Evolutionary conservation across 2,888 invertebrate species (phyloP), one percentile per base, ranked within the genome.

Genomic region (Mesodorylaimus sp.): DNA sequence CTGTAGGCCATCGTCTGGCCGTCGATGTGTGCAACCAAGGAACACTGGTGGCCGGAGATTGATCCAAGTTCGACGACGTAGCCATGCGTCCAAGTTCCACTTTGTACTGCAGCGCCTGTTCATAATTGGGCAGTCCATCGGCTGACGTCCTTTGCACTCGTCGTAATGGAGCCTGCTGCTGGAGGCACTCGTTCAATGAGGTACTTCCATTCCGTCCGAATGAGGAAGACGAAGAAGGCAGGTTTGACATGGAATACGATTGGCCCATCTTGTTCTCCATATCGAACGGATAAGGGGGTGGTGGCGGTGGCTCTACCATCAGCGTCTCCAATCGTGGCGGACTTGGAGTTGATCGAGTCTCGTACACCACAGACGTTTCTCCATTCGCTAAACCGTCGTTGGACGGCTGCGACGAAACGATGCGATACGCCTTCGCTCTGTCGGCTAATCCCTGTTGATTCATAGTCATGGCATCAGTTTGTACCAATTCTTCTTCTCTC

Each of bases 1-100:
- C 27, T 27, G 44, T 43, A 7, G 44, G 44, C 44, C 44, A 43
- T 10, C 44, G 24, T 43, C 21, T 39, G n/a, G 10, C n/a, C n/a
- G n/a, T n/a, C n/a, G n/a, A n/a, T n/a, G n/a, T n/a, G n/a, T n/a
- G n/a, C n/a, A n/a, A n/a, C n/a, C n/a, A n/a, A n/a, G n/a, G n/a
- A n/a, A n/a, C n/a, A n/a, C n/a, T n/a, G n/a, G n/a, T n/a, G n/a
- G n/a, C n/a, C n/a, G n/a, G n/a, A n/a, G n/a, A n/a, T n/a, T n/a
- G n/a, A n/a, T n/a, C n/a, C n/a, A n/a, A n/a, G n/a, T n/a, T n/a
- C n/a, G n/a, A n/a, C n/a, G n/a, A n/a, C n/a, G n/a, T n/a, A n/a
- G n/a, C n/a, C n/a, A n/a, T n/a, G n/a, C n/a, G n/a, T n/a, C n/a
- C n/a, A n/a, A 10, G 32, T 10, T 32, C 10, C 32, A 13, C 16